Percentiles rank a stretch among this genome's conserved stretches.
These are phyloP conservation scores for Brenthis ino DNA, from an alignment of 2,888 invertebrate genomes.

Conservation along the genomic window DNA sequence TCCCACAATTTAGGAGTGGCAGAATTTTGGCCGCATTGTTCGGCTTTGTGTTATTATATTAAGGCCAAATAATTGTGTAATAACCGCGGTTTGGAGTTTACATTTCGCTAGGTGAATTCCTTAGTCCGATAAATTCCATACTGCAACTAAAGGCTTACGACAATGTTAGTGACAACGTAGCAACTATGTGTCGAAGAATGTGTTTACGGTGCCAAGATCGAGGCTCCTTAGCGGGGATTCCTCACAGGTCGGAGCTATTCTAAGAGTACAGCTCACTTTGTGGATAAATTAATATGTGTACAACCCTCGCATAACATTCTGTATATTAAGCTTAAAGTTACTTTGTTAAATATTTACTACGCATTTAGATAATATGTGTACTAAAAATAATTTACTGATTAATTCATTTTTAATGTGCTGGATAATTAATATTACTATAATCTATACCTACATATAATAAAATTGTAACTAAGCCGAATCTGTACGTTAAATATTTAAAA, in stretches of 20 bases:
- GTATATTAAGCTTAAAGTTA: slow-evolving; percentile 7
- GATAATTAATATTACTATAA: no score
- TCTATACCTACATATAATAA: no score
- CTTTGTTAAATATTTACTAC: neutral
- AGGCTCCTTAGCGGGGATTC: slow-evolving; percentile 67
- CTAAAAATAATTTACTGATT: no score
- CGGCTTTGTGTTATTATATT: slow-evolving; percentile 62
- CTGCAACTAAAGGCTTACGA: slow-evolving; percentile 64
- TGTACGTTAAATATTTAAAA: no score
- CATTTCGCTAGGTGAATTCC: slow-evolving; percentile 67
- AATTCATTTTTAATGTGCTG: no score
- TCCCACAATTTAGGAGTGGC: slow-evolving; percentile 62
- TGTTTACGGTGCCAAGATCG: slow-evolving; percentile 79
- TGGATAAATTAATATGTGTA: slow-evolving; percentile 39
- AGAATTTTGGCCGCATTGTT: slow-evolving; percentile 59
- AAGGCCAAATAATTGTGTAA: slow-evolving; percentile 53
- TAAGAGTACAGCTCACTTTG: slow-evolving; percentile 35
- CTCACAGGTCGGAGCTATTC: slow-evolving; percentile 41
- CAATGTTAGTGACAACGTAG: slow-evolving; percentile 68
- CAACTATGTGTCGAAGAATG: slow-evolving; percentile 81
- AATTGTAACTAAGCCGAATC: no score
- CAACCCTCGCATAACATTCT: slow-evolving; percentile 29
- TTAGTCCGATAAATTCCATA: slow-evolving; percentile 68
- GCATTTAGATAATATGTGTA: no score
- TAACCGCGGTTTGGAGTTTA: slow-evolving; percentile 50